Evolutionary conservation across 2,113 vertebrate genomes (phyloP).

Genomic region (Eulacestoma nigropectus): DNA sequence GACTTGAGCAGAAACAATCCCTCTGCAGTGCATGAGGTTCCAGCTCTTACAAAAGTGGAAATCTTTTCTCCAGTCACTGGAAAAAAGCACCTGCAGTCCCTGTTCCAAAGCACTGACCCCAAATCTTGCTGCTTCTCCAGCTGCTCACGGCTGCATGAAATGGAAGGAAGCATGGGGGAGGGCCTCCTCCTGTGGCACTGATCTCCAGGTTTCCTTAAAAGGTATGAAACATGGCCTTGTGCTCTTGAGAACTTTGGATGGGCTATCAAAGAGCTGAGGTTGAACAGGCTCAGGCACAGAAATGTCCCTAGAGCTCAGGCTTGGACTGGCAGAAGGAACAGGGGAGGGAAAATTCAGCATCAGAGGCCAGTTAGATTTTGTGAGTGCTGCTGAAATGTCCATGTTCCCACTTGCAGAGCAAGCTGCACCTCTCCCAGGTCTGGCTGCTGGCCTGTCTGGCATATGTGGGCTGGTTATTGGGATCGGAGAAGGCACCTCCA

Average conservation of each 20-base stretch:
- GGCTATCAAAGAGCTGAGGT: background rate
- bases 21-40: background rate
- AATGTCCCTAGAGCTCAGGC: background rate
- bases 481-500: background rate
- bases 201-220: background rate
- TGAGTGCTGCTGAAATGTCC: background rate
- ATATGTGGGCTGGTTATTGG: background rate
- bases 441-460: background rate
- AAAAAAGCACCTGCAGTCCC: background rate
- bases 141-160: background rate
- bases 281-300: background rate
- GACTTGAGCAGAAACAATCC: background rate
- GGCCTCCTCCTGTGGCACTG: background rate
- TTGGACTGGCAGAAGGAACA: background rate
- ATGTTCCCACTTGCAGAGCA: background rate
- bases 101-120: background rate
- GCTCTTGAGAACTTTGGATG: background rate
- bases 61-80: background rate
- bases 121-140: accelerated
- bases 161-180: background rate
- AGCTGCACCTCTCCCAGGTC: background rate
- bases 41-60: background rate
- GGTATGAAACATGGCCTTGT: background rate
- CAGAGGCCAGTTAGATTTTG: background rate
- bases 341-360: background rate